Evolutionary conservation across 2,113 vertebrate species (phyloP).

Genomic region (Delphinapterus leucas): DNA sequence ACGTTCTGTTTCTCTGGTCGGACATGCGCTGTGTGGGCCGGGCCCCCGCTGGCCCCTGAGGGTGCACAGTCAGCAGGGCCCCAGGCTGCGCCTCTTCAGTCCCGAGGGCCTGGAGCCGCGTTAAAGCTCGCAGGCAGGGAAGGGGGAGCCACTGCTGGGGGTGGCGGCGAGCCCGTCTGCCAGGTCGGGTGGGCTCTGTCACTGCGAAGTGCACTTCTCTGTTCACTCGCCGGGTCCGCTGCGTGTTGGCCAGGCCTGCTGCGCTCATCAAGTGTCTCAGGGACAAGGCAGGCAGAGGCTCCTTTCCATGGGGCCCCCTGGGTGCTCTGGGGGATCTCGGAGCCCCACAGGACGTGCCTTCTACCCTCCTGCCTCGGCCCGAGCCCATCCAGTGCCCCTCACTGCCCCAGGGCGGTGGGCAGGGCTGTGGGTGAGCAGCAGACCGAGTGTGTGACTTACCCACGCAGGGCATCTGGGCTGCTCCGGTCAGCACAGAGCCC

Average conservation of each 20-base stretch:
- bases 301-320: background rate
- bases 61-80: background rate
- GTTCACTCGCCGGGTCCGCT: no score
- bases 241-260: background rate
- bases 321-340: no score
- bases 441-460: no score
- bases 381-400: no score
- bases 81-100: background rate
- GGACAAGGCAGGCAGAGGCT: background rate
- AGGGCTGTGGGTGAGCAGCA: no score
- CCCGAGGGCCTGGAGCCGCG: background rate
- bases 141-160: no score
- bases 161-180: no score
- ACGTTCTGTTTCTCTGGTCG: background rate
- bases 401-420: no score
- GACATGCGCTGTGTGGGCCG: background rate
- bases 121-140: background rate
- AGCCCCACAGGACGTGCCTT: background rate
- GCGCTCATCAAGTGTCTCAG: background rate
- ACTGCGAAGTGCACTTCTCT: no score
- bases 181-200: no score
- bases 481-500: background rate
- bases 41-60: background rate
- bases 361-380: no score
- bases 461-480: background rate